phyloP scores from a whole-genome alignment of 2,113 vertebrate species.

The Forbesichthys papilliferus region DNA sequence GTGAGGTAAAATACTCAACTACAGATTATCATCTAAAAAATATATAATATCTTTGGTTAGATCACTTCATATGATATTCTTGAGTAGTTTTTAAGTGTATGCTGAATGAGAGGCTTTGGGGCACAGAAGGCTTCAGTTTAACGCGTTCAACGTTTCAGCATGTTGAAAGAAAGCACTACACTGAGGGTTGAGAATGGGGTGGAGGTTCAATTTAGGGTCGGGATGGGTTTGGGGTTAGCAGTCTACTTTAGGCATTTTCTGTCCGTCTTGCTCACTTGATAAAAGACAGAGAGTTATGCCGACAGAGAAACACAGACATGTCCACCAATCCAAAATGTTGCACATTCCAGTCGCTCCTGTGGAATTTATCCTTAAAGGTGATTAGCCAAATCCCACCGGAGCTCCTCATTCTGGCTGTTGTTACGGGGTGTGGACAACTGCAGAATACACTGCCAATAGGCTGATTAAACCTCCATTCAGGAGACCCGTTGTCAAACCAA shows the following conservation, averaged over 20 bases:
- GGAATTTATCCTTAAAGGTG: slow-evolving; percentile 77
- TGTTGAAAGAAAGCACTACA: slow-evolving; percentile 95
- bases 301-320: slow-evolving; percentile 49
- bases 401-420: slow-evolving; percentile 77
- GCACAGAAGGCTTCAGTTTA: slow-evolving; percentile 67
- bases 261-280: slow-evolving; percentile 68
- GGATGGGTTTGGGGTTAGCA: slow-evolving; percentile 59
- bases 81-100: slow-evolving; percentile 38
- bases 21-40: slow-evolving; percentile 54
- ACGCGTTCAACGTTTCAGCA: slow-evolving; percentile 71
- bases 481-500: slow-evolving; percentile 79
- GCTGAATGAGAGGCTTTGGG: slow-evolving; percentile 52
- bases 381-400: slow-evolving; percentile 79
- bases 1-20: slow-evolving; percentile 38
- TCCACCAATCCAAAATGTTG: slow-evolving; percentile 77
- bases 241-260: slow-evolving; percentile 46
- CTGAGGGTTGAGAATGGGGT: slow-evolving; percentile 80
- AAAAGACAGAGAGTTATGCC: slow-evolving; percentile 64
- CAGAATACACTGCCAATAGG: slow-evolving; percentile 76
- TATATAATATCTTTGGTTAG: slow-evolving; percentile 67
- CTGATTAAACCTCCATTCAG: slow-evolving; percentile 79
- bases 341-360: slow-evolving; percentile 62
- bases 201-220: slow-evolving; percentile 18
- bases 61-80: slow-evolving; percentile 34
- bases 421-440: slow-evolving; percentile 64